phyloP scores from a whole-genome alignment of 2,888 invertebrate species.

The Heliconius ethilla region DNA sequence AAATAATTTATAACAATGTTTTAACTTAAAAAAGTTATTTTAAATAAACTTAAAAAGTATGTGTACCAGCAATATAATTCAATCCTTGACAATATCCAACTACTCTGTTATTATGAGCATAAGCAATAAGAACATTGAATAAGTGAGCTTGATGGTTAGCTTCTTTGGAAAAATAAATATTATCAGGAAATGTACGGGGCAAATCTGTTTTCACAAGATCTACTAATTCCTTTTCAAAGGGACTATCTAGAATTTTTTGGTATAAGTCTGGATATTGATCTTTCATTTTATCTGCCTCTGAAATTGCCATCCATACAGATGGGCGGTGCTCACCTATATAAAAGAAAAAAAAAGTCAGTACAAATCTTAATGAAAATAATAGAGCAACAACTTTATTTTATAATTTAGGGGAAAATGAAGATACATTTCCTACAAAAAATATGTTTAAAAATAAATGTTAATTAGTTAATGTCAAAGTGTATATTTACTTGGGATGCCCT shows the following conservation, averaged over 20 bases:
- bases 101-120: conserved; percentile 92
- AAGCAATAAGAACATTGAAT: conserved; percentile 92
- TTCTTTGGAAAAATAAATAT: conserved; percentile 92
- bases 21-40: neutral
- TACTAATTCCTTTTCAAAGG: conserved; percentile 86
- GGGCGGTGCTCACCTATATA: conserved; percentile 81
- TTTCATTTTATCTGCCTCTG: conserved; percentile 88
- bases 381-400: neutral
- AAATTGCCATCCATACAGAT: conserved; percentile 92
- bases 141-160: conserved; percentile 89
- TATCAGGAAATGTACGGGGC: conserved; percentile 97
- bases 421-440: neutral
- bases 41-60: conserved; percentile 23
- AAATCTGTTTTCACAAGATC: conserved; percentile 94
- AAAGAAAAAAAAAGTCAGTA: conserved; percentile 16
- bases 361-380: neutral
- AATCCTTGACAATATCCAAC: conserved; percentile 98
- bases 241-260: conserved; percentile 85
- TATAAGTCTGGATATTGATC: conserved; percentile 85
- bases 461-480: neutral
- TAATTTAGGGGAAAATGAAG: neutral
- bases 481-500: conserved; percentile 90
- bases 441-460: conserved; percentile 3
- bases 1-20: conserved; percentile 18
- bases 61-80: conserved; percentile 91